A percentile compares a stretch with the other conserved stretches of the same genome.
phyloP scores from a whole-genome alignment of 2,113 vertebrate species.

The Ochotona curzoniae region DNA sequence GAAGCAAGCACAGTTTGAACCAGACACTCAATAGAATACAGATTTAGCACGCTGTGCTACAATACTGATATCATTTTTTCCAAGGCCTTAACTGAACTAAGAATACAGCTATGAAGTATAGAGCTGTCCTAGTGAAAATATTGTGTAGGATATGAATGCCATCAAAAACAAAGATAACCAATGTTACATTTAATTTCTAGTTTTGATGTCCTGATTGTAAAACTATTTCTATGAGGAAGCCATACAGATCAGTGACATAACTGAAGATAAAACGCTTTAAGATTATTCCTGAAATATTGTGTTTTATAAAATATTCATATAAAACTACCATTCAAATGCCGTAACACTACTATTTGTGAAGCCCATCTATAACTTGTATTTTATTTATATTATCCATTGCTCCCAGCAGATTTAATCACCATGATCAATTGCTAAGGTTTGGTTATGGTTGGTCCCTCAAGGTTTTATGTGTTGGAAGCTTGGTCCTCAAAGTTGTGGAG shows the following conservation, averaged over 20 bases:
- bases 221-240: not conserved
- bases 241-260: not conserved
- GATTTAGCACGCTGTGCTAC: too few species aligned
- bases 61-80: not conserved
- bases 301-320: not conserved
- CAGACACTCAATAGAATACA: too few species aligned
- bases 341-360: not conserved
- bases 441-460: too few species aligned
- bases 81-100: not conserved
- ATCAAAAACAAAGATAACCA: not conserved
- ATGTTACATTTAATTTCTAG: conserved; percentile 20
- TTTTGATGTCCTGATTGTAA: conserved; percentile 8
- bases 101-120: not conserved
- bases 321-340: not conserved
- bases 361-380: not conserved
- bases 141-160: not conserved
- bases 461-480: too few species aligned
- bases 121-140: not conserved
- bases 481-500: too few species aligned
- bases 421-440: not conserved
- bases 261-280: not conserved
- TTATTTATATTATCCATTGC: not conserved
- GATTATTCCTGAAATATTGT: not conserved
- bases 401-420: not conserved
- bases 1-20: too few species aligned